Evolutionary conservation across 2,113 vertebrate species (phyloP).

Genomic region (Cochlearius cochlearius): DNA sequence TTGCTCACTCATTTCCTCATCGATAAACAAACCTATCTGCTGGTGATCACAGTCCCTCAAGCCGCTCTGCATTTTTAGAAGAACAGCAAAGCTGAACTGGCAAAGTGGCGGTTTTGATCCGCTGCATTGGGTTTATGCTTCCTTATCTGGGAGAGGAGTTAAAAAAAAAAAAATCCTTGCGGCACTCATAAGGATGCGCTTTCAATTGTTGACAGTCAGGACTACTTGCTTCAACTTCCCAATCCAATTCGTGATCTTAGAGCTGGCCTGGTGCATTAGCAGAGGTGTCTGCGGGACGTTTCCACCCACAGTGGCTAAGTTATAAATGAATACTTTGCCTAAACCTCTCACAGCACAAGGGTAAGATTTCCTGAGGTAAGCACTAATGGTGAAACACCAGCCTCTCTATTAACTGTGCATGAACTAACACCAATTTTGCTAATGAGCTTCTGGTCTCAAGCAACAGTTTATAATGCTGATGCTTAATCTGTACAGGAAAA

Average conservation of each 20-base stretch:
- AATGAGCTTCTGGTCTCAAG: not conserved
- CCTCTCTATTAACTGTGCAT: not conserved
- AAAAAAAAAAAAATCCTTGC: not conserved
- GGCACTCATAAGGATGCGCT: not conserved
- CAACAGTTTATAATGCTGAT: not conserved
- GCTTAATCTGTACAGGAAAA: not conserved
- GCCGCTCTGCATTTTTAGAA: not conserved
- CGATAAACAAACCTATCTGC: not conserved
- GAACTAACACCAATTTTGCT: not conserved
- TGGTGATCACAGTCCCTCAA: not conserved
- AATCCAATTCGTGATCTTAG: not conserved
- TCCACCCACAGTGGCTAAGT: not conserved
- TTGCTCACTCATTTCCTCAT: not conserved
- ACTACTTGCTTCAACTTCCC: not conserved
- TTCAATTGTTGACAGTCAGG: not conserved
- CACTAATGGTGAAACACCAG: not conserved
- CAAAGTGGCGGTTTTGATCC: not conserved
- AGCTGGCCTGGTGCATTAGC: not conserved
- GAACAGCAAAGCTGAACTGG: fast-evolving
- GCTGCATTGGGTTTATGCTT: not conserved
- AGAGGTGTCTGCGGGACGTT: not conserved
- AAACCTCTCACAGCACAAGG: not conserved
- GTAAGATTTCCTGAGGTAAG: not conserved
- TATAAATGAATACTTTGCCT: not conserved
- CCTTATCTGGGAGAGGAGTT: not conserved